Base-by-base conservation (phyloP, 2,113 vertebrate genomes). In the Chunga burmeisteri region DNA sequence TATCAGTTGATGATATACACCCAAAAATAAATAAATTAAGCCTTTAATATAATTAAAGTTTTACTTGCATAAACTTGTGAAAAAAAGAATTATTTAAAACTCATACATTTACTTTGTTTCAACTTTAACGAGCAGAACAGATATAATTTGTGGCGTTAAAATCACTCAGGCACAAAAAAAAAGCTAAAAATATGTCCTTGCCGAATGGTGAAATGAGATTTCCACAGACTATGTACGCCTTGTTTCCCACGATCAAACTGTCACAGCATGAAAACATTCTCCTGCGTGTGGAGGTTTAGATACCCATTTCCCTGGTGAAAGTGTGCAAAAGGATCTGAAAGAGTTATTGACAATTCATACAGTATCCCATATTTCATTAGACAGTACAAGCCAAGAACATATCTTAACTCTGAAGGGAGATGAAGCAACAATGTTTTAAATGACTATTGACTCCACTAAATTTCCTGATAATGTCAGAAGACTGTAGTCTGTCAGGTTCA, bases 351-450 rank as follows among this genome's bases (percentile, higher is more conserved):
- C 95, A 93, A 95, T 92, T 98, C 97, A 95, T 97, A 98, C 94
- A 97, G 96, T 97, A 98, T 95, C 93, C 94, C 96, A 92, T 96
- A 95, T 90, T 77, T 95, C 94, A 96, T 95, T 97, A 98, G 65
- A 88, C 7, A 94, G 91, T 29, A 91, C 49, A 94, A 88, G 94
- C 84, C 95, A 82, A 95, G 86, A 98, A 96, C 90, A 75, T 86
- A 86, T 67, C 94, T 92, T 97, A 96, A 83, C 78, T 98, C 97
- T 95, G 79, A 97, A 86, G 80, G 96, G 94, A 98, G 77, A 95
- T 12, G 74, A 90, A 75, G 93, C 92, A 98, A 98, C 97, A 97
- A 93, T 96, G 95, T 97, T 97, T 97, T 98, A 97, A 97, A 97
- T 92, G 86, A 96, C 74, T 97, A 77, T 58, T 98, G 96, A 97